Evolutionary conservation across 2,797 vertebrate species (phyloP).

Genomic region (Schizopygopsis pylzovi): DNA sequence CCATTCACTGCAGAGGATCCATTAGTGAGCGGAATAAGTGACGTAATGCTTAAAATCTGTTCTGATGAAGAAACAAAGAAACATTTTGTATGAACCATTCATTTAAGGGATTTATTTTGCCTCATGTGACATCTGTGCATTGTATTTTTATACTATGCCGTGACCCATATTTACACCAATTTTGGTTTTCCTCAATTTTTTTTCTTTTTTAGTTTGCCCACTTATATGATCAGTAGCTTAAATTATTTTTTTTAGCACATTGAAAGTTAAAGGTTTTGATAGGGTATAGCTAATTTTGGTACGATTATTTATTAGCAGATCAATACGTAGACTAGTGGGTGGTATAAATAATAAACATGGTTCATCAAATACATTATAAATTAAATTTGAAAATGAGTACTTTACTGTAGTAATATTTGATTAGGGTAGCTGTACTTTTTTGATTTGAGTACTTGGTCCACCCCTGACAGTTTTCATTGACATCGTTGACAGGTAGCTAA

Average conservation of each 20-base stretch:
- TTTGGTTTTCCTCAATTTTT: no score
- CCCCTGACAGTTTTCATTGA: not conserved
- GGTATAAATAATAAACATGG: not conserved
- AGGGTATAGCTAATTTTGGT: not conserved
- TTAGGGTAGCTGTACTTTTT: not conserved
- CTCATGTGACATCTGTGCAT: no score
- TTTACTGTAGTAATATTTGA: not conserved
- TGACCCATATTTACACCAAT: no score
- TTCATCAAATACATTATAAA: not conserved
- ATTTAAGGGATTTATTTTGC: no score
- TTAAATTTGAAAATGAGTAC: not conserved
- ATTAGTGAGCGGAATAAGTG: no score
- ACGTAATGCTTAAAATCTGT: no score
- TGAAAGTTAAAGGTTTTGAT: not conserved
- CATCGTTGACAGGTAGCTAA: conserved; percentile 71
- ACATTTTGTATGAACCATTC: no score
- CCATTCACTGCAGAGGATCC: no score
- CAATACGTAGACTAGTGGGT: not conserved
- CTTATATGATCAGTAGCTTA: not conserved
- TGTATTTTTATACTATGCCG: no score
- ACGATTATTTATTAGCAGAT: not conserved
- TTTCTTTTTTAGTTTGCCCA: not conserved
- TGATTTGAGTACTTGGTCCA: not conserved
- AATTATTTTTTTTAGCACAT: not conserved
- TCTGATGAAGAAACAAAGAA: no score